phyloP scores from a whole-genome alignment of 1,140 invertebrate species.

The Varroa destructor region DNA sequence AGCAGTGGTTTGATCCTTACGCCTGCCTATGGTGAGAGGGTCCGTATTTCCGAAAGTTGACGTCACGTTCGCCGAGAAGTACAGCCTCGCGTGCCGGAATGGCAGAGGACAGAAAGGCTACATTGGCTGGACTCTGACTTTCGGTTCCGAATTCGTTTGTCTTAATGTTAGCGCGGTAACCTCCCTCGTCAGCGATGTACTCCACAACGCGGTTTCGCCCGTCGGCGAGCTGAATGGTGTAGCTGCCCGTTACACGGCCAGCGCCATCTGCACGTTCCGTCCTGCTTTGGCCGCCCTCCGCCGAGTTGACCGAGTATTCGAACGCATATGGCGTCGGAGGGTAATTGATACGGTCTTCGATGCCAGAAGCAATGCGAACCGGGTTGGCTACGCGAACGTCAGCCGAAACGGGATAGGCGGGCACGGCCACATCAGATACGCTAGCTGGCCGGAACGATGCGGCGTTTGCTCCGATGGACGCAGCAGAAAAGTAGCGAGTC shows the following conservation, averaged over 20 bases:
- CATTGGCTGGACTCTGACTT: slow-evolving; percentile 31
- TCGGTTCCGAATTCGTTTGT: slow-evolving; percentile 33
- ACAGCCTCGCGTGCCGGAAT: background rate
- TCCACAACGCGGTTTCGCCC: slow-evolving; percentile 32
- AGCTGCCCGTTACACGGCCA: slow-evolving; percentile 30
- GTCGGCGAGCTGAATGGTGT: slow-evolving; percentile 30
- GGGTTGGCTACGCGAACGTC: slow-evolving; percentile 1
- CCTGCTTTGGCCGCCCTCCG: slow-evolving; percentile 30
- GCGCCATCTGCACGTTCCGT: slow-evolving; percentile 29
- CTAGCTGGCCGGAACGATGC: background rate
- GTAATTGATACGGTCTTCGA: slow-evolving; percentile 15
- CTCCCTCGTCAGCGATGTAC: slow-evolving; percentile 30
- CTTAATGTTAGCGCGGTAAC: slow-evolving; percentile 31
- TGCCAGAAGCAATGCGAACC: background rate
- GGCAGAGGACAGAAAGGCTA: slow-evolving; percentile 29
- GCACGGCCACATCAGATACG: background rate
- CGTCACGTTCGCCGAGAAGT: slow-evolving; percentile 22
- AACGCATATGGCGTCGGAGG: slow-evolving; percentile 28
- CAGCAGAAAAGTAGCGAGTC: background rate
- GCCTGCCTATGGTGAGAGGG: slow-evolving; percentile 15
- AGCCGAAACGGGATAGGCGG: slow-evolving; percentile 4
- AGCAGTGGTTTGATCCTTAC: background rate
- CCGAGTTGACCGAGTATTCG: slow-evolving; percentile 28
- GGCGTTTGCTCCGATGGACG: background rate
- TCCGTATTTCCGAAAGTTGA: background rate